A percentile compares a stretch with the other conserved stretches of the same genome.
These are phyloP conservation scores for Drosophila lacertosa DNA, from an alignment of 1,140 invertebrate genomes.

Conservation along the genomic window DNA sequence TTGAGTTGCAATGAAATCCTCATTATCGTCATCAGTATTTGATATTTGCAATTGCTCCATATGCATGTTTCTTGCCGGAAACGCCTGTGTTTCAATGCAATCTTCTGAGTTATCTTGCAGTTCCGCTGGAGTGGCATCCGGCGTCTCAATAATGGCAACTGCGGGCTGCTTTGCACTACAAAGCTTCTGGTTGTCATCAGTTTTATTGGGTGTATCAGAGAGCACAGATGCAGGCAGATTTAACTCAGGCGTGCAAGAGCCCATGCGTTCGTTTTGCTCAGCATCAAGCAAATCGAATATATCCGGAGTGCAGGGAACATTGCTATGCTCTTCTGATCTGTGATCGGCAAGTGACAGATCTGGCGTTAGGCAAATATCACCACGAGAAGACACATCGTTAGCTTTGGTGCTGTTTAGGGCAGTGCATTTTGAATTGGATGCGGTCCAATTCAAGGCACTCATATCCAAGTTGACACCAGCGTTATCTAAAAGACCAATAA, in stretches of 20 bases:
- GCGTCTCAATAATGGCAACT: conserved; percentile 41
- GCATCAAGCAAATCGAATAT: conserved; percentile 35
- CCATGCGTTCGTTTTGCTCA: neutral
- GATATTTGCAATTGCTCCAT: neutral
- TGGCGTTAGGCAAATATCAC: conserved; percentile 41
- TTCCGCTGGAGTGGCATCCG: conserved; percentile 29
- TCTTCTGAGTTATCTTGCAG: conserved; percentile 2
- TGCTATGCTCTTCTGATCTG: neutral
- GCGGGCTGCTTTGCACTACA: conserved; percentile 22
- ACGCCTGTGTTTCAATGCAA: conserved; percentile 9
- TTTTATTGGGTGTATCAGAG: conserved; percentile 17
- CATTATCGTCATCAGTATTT: neutral
- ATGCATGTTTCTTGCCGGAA: neutral
- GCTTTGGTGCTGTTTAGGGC: conserved; percentile 56
- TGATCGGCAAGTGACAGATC: conserved; percentile 14
- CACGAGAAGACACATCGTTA: neutral
- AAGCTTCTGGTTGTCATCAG: conserved; percentile 21
- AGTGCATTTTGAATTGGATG: conserved; percentile 38
- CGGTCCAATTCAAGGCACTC: conserved; percentile 54
- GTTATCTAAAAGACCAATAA: neutral
- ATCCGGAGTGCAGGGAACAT: conserved; percentile 47
- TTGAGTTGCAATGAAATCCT: conserved; percentile 50
- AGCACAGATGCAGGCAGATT: neutral
- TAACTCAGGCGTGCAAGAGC: conserved; percentile 1
- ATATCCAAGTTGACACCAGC: conserved; percentile 31